Evolutionary conservation across 2,797 vertebrate genomes (phyloP), one percentile per base, ranked within the genome.

Genomic region (Anniella stebbinsi): DNA sequence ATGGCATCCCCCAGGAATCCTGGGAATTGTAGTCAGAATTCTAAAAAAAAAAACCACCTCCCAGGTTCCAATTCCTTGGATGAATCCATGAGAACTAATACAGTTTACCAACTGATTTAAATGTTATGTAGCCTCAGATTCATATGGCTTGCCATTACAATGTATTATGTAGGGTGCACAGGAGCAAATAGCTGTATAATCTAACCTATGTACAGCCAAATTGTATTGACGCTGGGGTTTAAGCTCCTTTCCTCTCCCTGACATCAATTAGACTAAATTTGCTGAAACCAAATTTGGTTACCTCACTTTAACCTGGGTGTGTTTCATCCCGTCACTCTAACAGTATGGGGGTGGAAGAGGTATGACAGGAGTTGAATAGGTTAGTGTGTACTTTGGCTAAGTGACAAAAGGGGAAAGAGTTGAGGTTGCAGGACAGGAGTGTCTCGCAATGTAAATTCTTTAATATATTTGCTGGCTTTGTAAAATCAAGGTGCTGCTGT

Each of bases 301-400:
- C 48, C 72, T 72, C 33, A 86, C n/a, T 57, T 73, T 36, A 86
- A 38, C 21, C 11, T 57, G 69, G 33, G 69, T 25, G 67, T 72
- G 69, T 33, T 54, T 36, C 8, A n/a, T 54, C 67, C 60, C 38
- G 25, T 84, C 38, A 67, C 36, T 57, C n/a, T 38, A 73, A 73
- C 84, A 86, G 17, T 54, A 54, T 54, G n/a, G 84, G 84, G 41
- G 84, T 86, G 69, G n/a, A 86, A 41, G 33, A 85, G 48, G 10
- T 54, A 23, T 51, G 67, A 28, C 36, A 66, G 33, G 69, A 23
- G 84, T 28, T 86, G 21, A 86, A 73, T 57, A 23, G 84, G 33
- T 85, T 72, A 36, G 72, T 85, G 48, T 85, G 33, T 51, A 48
- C 10, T n/a, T 70, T 85, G 67, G 48, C 17, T 51, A 72, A 54